Percentiles rank a stretch among this genome's conserved stretches.
phyloP scores from a whole-genome alignment of 2,797 vertebrate species.

The Tokudaia muenninki region DNA sequence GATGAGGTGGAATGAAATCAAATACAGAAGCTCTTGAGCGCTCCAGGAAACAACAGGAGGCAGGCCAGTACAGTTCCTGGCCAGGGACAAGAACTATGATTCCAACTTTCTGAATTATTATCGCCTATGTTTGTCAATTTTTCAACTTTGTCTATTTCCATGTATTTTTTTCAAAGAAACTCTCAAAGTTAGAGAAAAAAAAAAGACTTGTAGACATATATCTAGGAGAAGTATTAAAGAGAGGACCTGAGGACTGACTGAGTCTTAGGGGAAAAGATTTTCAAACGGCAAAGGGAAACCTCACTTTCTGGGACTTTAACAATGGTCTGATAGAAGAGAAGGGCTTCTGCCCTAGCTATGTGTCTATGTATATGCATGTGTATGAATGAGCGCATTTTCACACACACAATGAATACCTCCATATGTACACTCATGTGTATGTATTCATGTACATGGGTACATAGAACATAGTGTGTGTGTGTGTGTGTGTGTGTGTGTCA shows the following conservation, averaged over 20 bases:
- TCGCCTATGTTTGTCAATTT: neutral
- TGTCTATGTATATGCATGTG: no score
- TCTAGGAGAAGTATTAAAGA: neutral
- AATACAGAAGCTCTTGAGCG: neutral
- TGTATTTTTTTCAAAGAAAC: neutral
- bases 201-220: neutral
- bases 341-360: neutral
- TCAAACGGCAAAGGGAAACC: neutral
- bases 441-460: no score
- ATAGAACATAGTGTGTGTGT: no score
- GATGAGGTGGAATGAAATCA: neutral
- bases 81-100: no score
- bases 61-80: neutral
- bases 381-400: neutral
- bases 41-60: neutral
- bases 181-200: neutral
- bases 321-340: neutral
- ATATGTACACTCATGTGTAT: neutral
- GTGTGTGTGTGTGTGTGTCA: neutral
- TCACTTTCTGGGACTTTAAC: neutral
- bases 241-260: neutral
- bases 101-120: neutral
- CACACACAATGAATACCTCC: neutral
- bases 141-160: neutral
- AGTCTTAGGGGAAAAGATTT: neutral